Evolutionary conservation across 2,797 vertebrate genomes (phyloP).

Genomic region (Lepus oiostolus): DNA sequence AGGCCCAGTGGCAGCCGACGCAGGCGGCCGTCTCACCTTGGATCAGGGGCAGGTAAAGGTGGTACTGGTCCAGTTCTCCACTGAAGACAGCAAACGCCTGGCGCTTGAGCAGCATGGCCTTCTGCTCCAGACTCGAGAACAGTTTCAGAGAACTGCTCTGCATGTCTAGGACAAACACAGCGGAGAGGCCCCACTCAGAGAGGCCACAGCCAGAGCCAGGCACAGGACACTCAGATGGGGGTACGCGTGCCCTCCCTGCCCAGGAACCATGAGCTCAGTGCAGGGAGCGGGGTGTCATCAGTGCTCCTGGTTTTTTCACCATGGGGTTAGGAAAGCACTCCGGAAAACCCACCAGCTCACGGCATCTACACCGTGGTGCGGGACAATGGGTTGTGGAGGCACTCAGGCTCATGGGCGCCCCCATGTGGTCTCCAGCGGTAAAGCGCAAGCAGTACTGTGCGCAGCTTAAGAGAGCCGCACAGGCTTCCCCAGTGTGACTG

Average conservation of each 20-base stretch:
- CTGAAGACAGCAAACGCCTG: constrained; percentile 98
- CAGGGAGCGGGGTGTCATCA: not conserved
- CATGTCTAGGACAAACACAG: constrained; percentile 90
- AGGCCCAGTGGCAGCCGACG: fast-evolving
- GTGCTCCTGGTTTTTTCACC: not conserved
- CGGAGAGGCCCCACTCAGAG: not conserved
- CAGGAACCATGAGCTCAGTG: not conserved
- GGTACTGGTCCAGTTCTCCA: constrained; percentile 97
- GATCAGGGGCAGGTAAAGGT: constrained; percentile 97
- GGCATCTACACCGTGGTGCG: too few species aligned
- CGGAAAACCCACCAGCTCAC: too few species aligned
- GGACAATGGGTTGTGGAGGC: too few species aligned
- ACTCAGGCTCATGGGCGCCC: too few species aligned
- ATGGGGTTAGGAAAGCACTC: too few species aligned
- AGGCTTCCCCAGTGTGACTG: too few species aligned
- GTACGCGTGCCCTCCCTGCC: not conserved
- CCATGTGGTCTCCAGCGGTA: too few species aligned
- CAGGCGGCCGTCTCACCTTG: constrained; percentile 91
- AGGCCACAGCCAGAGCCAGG: not conserved
- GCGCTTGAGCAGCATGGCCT: constrained; percentile 97
- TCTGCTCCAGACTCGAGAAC: constrained; percentile 94
- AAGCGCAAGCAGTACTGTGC: too few species aligned
- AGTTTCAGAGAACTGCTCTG: constrained; percentile 97
- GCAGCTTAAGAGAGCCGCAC: too few species aligned
- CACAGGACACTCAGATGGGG: not conserved